Base-by-base conservation (phyloP, 2,888 invertebrate species). In the Rotaria macrura region DNA sequence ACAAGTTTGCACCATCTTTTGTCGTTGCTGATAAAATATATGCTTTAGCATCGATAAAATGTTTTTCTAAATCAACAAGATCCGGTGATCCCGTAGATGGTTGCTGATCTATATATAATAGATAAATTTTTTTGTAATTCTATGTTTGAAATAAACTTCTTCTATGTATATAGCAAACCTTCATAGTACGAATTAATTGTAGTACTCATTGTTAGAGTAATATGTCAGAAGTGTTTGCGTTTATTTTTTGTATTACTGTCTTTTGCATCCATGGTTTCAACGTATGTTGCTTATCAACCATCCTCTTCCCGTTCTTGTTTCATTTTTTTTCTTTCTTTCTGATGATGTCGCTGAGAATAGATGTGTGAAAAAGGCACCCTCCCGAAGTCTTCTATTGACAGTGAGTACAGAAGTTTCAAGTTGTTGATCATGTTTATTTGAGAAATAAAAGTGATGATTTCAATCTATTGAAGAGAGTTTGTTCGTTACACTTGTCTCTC, bases 21-120 rank as follows among this genome's bases (percentile, higher is more conserved):
- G 89, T 89, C 87, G 90, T 91, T n/a, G 90, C 88, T n/a, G 89
- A 89, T 57, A 90, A 88, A 47, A 91, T 88, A 87, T 89, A 91
- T 6, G 90, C 88, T 88, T 91, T 91, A 74, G 91, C 91, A 87
- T 90, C 89, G 74, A 89, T 86, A 87, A 89, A 90, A 84, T 90
- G 90, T 52, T 88, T 87, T 85, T 90, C 89, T 86, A 85, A 40
- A 52, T 86, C 86, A n/a, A 23, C 17, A 12, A 9, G 20, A 43
- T 40, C 79, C 9, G 79, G 79, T 79, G 79, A 38, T 79, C 25
- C 34, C 20, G 6, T 34, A 17, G 65, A 5, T 29, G 34, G 65
- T 34, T 65, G 65, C 38, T 65, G 65, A 65, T 65, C 65, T 65
- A 65, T 65, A 65, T 20, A 17, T 2, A 6, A 52, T 52, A 52